Base-by-base conservation (phyloP, 2,797 vertebrate species). In the Argya squamiceps region DNA sequence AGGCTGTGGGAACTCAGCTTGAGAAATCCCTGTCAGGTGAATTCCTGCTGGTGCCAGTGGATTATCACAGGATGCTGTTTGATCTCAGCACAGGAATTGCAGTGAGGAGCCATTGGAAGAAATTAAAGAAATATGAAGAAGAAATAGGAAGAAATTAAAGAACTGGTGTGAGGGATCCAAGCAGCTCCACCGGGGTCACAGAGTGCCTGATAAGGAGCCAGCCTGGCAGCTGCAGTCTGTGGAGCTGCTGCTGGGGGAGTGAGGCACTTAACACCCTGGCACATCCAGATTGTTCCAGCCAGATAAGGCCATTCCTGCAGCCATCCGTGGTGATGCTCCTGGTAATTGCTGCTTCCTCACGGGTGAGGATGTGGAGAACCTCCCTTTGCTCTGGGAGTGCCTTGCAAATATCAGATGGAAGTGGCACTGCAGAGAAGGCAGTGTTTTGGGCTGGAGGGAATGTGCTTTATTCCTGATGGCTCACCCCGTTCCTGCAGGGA, bases 251-350 rank as follows among this genome's bases (percentile, higher is more conserved):
- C 63, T 56, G 59, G 19, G 24, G 73, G 24, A 75, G 39, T 4
- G 21, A 73, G 22, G 41, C 49, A 14, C 32, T 36, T 15, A 19
- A 19, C 0, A 0, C 17, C 41, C 19, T 65, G 67, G 63, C 46
- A 24, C 44, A 37, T 82, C 30, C 73, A 78, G 60, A 46, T 78
- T n/a, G 56, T 53, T 67, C 11, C n/a, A 71, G 1, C 4, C 32
- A 58, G 69, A 13, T 55, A 20, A 88, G 60, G 79, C 34, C 36
- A 13, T 70, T 83, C 52, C 73, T 76, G 53, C 37, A 70, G 47
- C 63, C 18, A 2, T 59, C 34, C 0, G 0, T 30, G 20, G 3
- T 11, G 29, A 46, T 85, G 69, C 37, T 83, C 7, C 36, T 79
- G 29, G 26, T 56, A 24, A 49, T 37, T 89, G 53, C 65, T 73